Evolutionary conservation across 1,140 invertebrate genomes (phyloP).

Genomic region (Dinothrombium tinctorium): DNA sequence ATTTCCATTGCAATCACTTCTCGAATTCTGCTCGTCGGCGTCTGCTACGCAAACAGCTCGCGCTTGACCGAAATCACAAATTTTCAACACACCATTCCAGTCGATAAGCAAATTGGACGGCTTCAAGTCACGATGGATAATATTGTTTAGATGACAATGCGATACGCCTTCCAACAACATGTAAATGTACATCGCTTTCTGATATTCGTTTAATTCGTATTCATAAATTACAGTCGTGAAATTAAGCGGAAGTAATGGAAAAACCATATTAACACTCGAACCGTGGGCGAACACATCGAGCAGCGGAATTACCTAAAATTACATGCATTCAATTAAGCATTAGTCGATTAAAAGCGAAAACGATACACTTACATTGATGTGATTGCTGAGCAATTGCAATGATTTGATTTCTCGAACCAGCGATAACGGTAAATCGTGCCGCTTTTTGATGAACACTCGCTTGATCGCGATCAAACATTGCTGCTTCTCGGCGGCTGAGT

Average conservation of each 20-base stretch:
- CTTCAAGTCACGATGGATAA: conserved; percentile 93
- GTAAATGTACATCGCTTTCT: conserved; percentile 62
- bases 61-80: conserved; percentile 76
- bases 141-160: conserved; percentile 63
- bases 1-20: conserved; percentile 17
- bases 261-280: conserved; percentile 62
- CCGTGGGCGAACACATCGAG: conserved; percentile 73
- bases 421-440: conserved; percentile 12
- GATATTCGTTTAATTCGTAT: conserved; percentile 38
- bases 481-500: conserved; percentile 30
- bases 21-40: conserved; percentile 17
- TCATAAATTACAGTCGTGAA: conserved; percentile 46
- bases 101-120: conserved; percentile 86
- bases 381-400: conserved; percentile 49
- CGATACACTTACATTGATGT: conserved; percentile 49
- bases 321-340: conserved; percentile 3
- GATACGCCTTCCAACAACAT: conserved; percentile 76
- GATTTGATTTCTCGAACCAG: conserved; percentile 58
- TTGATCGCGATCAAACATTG: conserved; percentile 7
- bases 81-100: conserved; percentile 56
- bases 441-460: conserved; percentile 4
- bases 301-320: conserved; percentile 54
- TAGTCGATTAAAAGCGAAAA: conserved; percentile 1
- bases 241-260: conserved; percentile 22
- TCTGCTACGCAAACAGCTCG: conserved; percentile 33